A percentile compares a stretch with the other conserved stretches of the same genome.
Evolutionary conservation across 2,113 vertebrate genomes (phyloP).

Genomic region (Psittacara wagleri): DNA sequence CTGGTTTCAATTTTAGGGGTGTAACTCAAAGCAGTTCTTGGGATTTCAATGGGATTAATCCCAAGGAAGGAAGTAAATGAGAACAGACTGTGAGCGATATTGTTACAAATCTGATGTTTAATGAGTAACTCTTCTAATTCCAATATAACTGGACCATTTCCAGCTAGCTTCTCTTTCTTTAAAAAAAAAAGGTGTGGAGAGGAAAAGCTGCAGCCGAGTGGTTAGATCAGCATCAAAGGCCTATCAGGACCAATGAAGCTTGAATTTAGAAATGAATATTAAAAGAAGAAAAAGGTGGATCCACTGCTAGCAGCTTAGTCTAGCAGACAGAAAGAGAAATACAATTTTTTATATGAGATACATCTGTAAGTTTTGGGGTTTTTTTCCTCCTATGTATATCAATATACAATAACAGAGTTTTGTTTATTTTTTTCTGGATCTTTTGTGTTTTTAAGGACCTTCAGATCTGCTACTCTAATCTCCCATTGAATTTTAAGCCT

Average conservation of each 20-base stretch:
- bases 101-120: slow-evolving; percentile 4
- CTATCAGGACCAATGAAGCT: not conserved
- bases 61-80: not conserved
- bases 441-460: not conserved
- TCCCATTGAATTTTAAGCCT: not conserved
- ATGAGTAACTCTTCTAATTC: not conserved
- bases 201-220: not conserved
- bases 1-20: slow-evolving; percentile 19
- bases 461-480: not conserved
- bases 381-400: rapidly evolving
- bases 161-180: not conserved
- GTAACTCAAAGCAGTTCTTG: not conserved
- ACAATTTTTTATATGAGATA: not conserved
- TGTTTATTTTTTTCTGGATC: not conserved
- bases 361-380: rapidly evolving
- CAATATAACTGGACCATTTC: not conserved
- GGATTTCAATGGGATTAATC: not conserved
- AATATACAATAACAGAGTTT: not conserved
- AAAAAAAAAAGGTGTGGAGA: not conserved
- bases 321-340: not conserved
- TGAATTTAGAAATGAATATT: not conserved
- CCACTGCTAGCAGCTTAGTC: not conserved
- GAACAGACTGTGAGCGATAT: not conserved
- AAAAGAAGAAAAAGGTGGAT: not conserved
- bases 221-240: not conserved